These are phyloP conservation scores for Cheilosia urbana DNA, from an alignment of 2,888 invertebrate genomes.

Conservation along the genomic window DNA sequence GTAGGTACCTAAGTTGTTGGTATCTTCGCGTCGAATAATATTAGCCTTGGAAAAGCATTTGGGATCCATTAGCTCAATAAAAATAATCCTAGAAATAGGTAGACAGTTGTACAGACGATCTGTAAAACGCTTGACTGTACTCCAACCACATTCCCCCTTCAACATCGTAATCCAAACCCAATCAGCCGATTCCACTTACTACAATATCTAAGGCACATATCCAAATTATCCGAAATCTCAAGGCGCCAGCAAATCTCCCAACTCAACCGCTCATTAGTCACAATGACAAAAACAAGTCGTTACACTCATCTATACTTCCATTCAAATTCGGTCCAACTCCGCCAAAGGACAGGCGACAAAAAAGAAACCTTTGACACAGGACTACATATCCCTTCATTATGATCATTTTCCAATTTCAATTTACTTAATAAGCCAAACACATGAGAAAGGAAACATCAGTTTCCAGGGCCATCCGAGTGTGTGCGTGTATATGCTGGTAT, in stretches of 20 bases:
- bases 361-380: conserved; percentile 23
- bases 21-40: too few relatives aligned
- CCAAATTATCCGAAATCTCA: conserved; percentile 6
- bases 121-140: too few relatives aligned
- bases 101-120: too few relatives aligned
- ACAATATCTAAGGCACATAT: not conserved
- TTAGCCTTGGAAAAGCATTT: too few relatives aligned
- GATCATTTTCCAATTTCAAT: conserved; percentile 73
- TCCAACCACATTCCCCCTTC: too few relatives aligned
- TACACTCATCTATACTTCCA: conserved; percentile 12
- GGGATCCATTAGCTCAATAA: too few relatives aligned
- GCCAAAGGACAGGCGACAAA: not conserved
- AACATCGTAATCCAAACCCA: not conserved
- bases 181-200: conserved; percentile 13
- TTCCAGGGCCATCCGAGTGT: conserved; percentile 23
- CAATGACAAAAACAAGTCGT: conserved; percentile 57
- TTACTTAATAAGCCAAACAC: conserved; percentile 64
- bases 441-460: conserved; percentile 64
- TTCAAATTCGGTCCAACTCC: not conserved
- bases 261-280: conserved; percentile 63
- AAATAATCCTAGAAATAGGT: too few relatives aligned
- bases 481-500: conserved; percentile 26
- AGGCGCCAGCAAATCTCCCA: conserved; percentile 54
- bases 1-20: too few relatives aligned
- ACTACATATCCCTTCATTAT: conserved; percentile 52